Evolutionary conservation across 1,140 invertebrate species (phyloP).

Genomic region (Caenorhabditis elegans): WBcel235 BX284606.5:7054501-7055000

Average conservation of each 20-base stretch:
- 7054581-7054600: neutral
- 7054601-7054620: no score
- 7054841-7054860: slow-evolving; percentile 89
- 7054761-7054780: slow-evolving; percentile 76
- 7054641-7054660: slow-evolving; percentile 98
- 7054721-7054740: slow-evolving; percentile 88
- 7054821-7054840: slow-evolving; percentile 73
- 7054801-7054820: neutral
- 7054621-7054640: slow-evolving; percentile 88
- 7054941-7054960: slow-evolving; percentile 46
- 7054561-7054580: neutral
- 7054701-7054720: slow-evolving; percentile 88
- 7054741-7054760: slow-evolving; percentile 94
- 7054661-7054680: slow-evolving; percentile 76
- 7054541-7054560: slow-evolving; percentile 46
- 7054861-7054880: slow-evolving; percentile 85
- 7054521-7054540: slow-evolving; percentile 89
- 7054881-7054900: slow-evolving; percentile 86
- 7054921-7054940: slow-evolving; percentile 49
- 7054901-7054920: slow-evolving; percentile 72
- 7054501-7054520: slow-evolving; percentile 88
- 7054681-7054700: slow-evolving; percentile 61
- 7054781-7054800: slow-evolving; percentile 43
- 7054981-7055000: slow-evolving; percentile 30
- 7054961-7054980: slow-evolving; percentile 51